Evolutionary conservation across 2,888 invertebrate species (phyloP), one percentile per base, ranked within the genome.

Genomic region (Drosophila merina): DNA sequence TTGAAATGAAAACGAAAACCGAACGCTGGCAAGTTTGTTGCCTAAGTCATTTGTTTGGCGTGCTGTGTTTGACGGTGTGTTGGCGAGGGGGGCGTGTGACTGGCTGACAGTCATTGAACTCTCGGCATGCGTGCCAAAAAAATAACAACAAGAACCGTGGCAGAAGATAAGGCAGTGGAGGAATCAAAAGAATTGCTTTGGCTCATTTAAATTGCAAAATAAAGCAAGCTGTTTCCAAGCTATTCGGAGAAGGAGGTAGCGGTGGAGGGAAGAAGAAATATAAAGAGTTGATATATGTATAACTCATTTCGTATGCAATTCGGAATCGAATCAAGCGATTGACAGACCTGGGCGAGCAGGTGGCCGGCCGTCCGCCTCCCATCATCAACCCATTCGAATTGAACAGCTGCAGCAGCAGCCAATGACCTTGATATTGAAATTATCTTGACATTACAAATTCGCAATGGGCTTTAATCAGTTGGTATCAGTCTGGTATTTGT

Each of bases 371-470:
- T 20, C 44, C 20, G 44, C 44, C 20, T 28, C 49, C 49, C 49
- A 30, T 48, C 14, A 48, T 28, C 48, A 12, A 12, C 30, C 9
- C 9, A 7, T 57, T 6, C 28, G 9, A 38, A 31, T 42, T 9
- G 31, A 50, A 51, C 60, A 60, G 70, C 81, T 75, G 85, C 75
- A 84, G 72, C 81, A 70, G 80, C 81, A 72, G 80, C 85, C 81
- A 77, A 84, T 76, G 88, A 86, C 89, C 89, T 90, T 90, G 89
- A 88, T 90, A 90, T 79, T 90, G 90, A 90, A 90, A 89, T 80
- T 85, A 81, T 86, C 50, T 60, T 50, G 36, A 52, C 48, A 67
- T 51, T 60, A 72, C 25, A 42, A 49, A 59, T 56, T 62, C 45
- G 57, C 42, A 59, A 48, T 54, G 45, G 48, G 28, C 62, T 75